phyloP scores from a whole-genome alignment of 2,113 vertebrate species.

The Crypturellus undulatus region DNA sequence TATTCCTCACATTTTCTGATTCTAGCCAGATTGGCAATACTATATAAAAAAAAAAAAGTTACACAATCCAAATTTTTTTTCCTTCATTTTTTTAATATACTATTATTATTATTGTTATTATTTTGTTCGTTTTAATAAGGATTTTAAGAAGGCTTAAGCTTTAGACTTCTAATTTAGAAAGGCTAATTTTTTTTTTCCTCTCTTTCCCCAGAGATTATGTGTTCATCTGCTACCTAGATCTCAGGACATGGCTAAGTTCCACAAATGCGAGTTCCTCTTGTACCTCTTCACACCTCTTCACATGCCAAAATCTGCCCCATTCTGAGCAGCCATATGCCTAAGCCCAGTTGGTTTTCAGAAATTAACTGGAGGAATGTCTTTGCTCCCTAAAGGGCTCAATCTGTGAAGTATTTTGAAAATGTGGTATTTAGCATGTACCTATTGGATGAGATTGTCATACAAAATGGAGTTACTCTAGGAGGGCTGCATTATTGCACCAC shows the following conservation, averaged over 20 bases:
- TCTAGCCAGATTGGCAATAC: not conserved
- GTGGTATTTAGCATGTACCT: not conserved
- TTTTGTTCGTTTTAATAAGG: not conserved
- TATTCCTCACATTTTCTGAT: not conserved
- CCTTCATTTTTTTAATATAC: not conserved
- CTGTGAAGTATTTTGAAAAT: slow-evolving; percentile 1
- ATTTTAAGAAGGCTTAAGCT: not conserved
- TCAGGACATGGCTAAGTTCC: not conserved
- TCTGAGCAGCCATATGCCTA: not conserved
- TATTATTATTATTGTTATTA: not conserved
- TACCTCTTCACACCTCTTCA: not conserved
- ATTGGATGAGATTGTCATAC: not conserved
- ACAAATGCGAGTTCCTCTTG: not conserved
- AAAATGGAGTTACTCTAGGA: slow-evolving; percentile 8
- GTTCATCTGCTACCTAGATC: not conserved
- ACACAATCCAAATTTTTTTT: not conserved
- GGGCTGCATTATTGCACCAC: not conserved
- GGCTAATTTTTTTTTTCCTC: not conserved
- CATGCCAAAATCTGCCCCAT: not conserved
- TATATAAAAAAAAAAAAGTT: not conserved
- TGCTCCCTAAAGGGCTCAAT: not conserved
- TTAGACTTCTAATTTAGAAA: not conserved
- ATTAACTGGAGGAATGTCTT: not conserved
- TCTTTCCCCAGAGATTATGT: not conserved
- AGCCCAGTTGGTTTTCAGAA: not conserved